phyloP scores from a whole-genome alignment of 1,140 invertebrate species.

The Drosophila repleta region DNA sequence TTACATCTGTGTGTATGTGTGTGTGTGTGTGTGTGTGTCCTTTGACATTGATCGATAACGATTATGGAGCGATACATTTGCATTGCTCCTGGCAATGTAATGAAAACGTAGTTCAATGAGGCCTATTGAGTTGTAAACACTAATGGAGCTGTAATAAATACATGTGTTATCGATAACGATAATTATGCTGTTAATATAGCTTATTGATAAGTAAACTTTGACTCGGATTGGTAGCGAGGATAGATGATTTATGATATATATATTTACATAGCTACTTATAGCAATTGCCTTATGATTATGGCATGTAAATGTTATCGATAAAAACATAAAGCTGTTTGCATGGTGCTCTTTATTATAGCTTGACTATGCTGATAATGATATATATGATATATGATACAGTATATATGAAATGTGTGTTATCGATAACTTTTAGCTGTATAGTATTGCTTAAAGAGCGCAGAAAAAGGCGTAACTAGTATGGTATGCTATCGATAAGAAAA shows the following conservation, averaged over 20 bases:
- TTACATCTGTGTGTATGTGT: not conserved
- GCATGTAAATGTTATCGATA: no score
- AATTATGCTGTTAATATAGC: no score
- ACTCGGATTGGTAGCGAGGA: no score
- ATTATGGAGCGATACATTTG: conserved; percentile 24
- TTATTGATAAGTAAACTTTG: no score
- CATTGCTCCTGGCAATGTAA: conserved; percentile 2
- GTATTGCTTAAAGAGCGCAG: not conserved
- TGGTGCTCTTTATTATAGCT: no score
- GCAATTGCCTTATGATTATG: no score
- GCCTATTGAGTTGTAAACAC: not conserved
- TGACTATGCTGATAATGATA: no score
- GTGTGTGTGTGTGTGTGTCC: not conserved
- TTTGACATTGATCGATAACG: conserved; percentile 42
- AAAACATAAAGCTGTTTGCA: no score
- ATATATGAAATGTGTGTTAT: not conserved
- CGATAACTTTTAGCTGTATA: not conserved
- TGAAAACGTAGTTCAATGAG: not conserved
- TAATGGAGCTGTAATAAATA: not conserved
- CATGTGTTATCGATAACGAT: not conserved
- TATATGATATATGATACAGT: no score
- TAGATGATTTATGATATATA: no score
- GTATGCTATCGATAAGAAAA: not conserved
- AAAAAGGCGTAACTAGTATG: not conserved
- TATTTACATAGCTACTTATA: no score